Percentiles rank a stretch among this genome's conserved stretches.
phyloP scores from a whole-genome alignment of 1,140 invertebrate species.

The Temnothorax curvispinosus region DNA sequence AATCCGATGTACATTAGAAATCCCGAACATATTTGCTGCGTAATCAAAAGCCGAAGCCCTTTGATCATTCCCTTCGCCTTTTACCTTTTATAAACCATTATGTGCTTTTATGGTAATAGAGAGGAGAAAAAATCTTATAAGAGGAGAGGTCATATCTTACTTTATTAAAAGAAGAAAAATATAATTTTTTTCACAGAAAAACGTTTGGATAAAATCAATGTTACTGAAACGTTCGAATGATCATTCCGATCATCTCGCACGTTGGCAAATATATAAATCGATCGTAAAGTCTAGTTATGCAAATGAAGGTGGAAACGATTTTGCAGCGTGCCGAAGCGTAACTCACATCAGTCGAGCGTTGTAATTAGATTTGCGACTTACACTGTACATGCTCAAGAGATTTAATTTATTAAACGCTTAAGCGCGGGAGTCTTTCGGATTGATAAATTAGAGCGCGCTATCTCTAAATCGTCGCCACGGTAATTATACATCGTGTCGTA shows the following conservation, averaged over 20 bases:
- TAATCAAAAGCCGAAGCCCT: neutral
- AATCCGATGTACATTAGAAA: constrained; percentile 14
- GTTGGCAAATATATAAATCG: neutral
- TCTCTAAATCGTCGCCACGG: constrained; percentile 10
- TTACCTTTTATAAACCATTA: neutral
- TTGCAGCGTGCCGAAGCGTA: constrained; percentile 11
- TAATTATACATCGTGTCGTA: constrained; percentile 3
- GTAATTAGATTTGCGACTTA: constrained; percentile 40
- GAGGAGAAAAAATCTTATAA: neutral
- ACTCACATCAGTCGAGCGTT: neutral
- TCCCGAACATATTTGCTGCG: neutral
- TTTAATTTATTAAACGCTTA: constrained; percentile 21
- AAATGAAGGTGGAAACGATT: constrained; percentile 29
- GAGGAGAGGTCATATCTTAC: neutral
- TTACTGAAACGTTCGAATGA: neutral
- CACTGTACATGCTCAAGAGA: neutral
- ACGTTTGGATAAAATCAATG: neutral
- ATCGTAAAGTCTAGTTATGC: neutral
- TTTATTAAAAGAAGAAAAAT: neutral
- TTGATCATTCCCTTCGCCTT: neutral
- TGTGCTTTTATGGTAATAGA: constrained; percentile 5
- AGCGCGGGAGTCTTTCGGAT: neutral
- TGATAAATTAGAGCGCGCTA: constrained; percentile 34
- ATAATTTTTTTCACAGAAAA: neutral
- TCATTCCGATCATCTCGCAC: constrained; percentile 6